Evolutionary conservation across 2,797 vertebrate genomes (phyloP).

Genomic region (Nannoperca australis): DNA sequence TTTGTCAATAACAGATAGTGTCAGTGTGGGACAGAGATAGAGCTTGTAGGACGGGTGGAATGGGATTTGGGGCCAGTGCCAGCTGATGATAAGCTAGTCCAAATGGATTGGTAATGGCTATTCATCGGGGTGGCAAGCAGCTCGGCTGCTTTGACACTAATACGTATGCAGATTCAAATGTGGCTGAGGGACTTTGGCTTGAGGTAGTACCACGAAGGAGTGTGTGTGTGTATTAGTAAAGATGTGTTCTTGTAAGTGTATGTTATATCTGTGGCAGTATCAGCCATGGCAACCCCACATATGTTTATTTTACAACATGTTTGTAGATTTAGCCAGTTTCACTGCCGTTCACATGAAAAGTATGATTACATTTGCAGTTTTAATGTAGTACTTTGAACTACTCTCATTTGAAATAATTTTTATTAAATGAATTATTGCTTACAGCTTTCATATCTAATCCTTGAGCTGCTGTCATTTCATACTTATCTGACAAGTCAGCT

Average conservation of each 20-base stretch:
- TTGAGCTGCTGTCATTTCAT: background rate
- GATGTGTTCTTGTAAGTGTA: background rate
- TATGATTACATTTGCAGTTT: background rate
- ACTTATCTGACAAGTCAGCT: background rate
- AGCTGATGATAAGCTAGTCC: constrained; percentile 88
- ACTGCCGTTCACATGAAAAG: background rate
- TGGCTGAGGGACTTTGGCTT: constrained; percentile 57
- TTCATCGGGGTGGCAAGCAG: constrained; percentile 77
- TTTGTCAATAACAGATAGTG: constrained; percentile 53
- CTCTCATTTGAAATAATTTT: too few relatives aligned
- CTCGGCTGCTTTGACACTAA: constrained; percentile 79
- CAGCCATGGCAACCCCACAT: too few relatives aligned
- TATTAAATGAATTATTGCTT: too few relatives aligned
- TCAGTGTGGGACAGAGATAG: constrained; percentile 83
- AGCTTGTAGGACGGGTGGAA: constrained; percentile 89
- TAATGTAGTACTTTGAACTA: background rate
- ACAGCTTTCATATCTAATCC: background rate
- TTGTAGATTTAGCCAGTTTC: background rate
- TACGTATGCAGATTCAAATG: constrained; percentile 81
- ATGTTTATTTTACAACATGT: too few relatives aligned
- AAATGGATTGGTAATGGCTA: constrained; percentile 90
- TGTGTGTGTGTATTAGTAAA: constrained; percentile 7
- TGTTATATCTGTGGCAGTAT: too few relatives aligned
- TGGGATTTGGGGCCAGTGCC: constrained; percentile 89
- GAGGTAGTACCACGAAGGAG: constrained; percentile 59